Conservation (phyloP, 2,113 vertebrate genomes). For the Antidorcas marsupialis region DNA sequence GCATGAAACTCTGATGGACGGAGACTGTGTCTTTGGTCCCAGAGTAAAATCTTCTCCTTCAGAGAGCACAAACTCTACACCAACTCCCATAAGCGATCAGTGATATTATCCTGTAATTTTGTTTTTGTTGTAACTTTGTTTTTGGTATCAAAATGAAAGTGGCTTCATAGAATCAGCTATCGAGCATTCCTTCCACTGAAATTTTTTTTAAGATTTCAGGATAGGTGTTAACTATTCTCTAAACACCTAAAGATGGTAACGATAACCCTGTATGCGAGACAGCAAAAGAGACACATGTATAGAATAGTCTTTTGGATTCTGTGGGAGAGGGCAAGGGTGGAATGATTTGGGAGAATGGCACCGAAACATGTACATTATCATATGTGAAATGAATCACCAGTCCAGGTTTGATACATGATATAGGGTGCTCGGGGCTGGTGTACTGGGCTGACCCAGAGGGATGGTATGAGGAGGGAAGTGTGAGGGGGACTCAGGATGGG, state of each 20-base stretch:
- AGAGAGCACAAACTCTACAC: not conserved
- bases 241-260: not conserved
- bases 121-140: not conserved
- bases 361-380: no score
- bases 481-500: no score
- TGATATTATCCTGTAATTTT: not conserved
- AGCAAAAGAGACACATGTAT: no score
- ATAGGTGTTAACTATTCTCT: not conserved
- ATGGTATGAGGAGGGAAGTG: no score
- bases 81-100: not conserved
- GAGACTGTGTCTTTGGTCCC: not conserved
- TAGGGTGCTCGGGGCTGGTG: no score
- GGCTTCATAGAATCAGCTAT: not conserved
- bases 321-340: no score
- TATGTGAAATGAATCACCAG: no score
- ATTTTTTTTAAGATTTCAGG: not conserved
- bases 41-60: not conserved
- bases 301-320: no score
- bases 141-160: not conserved
- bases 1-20: rapidly evolving
- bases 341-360: no score
- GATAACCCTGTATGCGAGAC: no score
- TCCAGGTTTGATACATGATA: no score
- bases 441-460: no score
- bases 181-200: not conserved